Evolutionary conservation across 2,888 invertebrate genomes (phyloP).

Genomic region (Trissolcus brochymenae): DNA sequence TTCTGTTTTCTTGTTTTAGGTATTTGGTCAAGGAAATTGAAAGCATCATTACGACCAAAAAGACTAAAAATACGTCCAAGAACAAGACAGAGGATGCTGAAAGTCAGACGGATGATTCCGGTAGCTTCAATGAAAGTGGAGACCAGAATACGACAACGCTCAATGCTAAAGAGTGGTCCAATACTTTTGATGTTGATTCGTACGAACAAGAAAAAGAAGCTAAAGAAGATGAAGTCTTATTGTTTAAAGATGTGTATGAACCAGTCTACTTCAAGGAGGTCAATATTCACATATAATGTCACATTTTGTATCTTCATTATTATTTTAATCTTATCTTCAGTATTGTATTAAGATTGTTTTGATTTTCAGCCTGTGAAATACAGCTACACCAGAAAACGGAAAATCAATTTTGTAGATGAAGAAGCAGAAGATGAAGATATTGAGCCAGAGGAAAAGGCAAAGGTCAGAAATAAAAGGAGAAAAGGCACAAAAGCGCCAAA

Average conservation of each 20-base stretch:
- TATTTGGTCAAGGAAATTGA: constrained; percentile 31
- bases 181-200: constrained; percentile 34
- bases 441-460: constrained; percentile 60
- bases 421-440: constrained; percentile 13
- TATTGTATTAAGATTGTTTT: neutral
- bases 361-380: constrained; percentile 20
- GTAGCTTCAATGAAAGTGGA: neutral
- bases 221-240: neutral
- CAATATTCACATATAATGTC: neutral
- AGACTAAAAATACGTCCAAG: neutral
- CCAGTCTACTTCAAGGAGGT: constrained; percentile 18
- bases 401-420: neutral
- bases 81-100: neutral
- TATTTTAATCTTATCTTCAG: no score
- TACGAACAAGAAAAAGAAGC: neutral
- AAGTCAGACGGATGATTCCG: neutral
- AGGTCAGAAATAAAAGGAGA: constrained; percentile 60
- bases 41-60: constrained; percentile 8
- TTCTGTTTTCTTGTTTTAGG: neutral
- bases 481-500: neutral
- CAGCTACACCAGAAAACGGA: constrained; percentile 12
- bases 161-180: constrained; percentile 17
- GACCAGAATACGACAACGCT: neutral
- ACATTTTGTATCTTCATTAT: no score
- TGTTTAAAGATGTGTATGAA: constrained; percentile 12